These are phyloP conservation scores for Eptatretus atami DNA, from an alignment of 2,797 vertebrate species.

Conservation along the genomic window DNA sequence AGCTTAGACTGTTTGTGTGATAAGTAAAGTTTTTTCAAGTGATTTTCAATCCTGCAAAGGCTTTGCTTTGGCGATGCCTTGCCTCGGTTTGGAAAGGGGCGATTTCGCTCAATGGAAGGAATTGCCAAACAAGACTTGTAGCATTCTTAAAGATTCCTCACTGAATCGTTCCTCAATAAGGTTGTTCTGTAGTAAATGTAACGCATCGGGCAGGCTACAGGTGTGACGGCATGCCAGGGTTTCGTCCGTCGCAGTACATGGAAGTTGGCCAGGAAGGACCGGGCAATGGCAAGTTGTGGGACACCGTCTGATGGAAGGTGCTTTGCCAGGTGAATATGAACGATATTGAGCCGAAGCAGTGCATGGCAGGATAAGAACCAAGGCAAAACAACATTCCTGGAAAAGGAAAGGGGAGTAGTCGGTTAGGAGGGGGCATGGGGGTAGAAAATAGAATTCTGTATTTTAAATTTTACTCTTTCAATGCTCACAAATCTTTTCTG, in stretches of 20 bases:
- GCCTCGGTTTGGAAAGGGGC: neutral
- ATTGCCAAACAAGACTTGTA: neutral
- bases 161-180: neutral
- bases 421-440: too few relatives aligned
- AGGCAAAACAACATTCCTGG: too few relatives aligned
- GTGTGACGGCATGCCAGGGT: neutral
- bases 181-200: neutral
- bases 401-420: too few relatives aligned
- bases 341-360: too few relatives aligned
- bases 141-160: slow-evolving; percentile 1
- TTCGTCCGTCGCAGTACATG: neutral
- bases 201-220: neutral
- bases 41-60: slow-evolving; percentile 16
- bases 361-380: too few relatives aligned
- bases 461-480: too few relatives aligned
- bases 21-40: slow-evolving; percentile 20
- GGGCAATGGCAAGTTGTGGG: neutral
- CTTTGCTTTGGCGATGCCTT: neutral
- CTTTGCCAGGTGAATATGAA: too few relatives aligned
- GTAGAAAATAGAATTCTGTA: too few relatives aligned
- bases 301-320: neutral
- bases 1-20: slow-evolving; percentile 21
- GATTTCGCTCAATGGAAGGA: slow-evolving; percentile 3
- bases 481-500: too few relatives aligned
- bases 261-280: slow-evolving; percentile 1